Evolutionary conservation across 2,888 invertebrate genomes (phyloP), one percentile per base, ranked within the genome.

Genomic region (Schizotus pectinicornis): DNA sequence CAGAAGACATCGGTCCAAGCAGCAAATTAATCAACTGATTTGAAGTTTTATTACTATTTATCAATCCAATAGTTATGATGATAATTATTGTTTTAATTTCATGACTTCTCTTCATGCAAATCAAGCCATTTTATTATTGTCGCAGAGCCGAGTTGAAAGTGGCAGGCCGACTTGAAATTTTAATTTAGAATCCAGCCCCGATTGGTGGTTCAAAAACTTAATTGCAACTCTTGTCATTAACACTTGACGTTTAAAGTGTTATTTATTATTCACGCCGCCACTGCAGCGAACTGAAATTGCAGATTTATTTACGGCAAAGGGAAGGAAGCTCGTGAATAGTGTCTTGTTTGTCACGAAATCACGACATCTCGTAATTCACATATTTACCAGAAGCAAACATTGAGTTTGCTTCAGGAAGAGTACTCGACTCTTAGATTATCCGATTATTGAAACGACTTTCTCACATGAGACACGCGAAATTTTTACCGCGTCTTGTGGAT

Each of bases 271-370:
- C n/a, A 49, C 3, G 5, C 3, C 39, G 41, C 39, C 48, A 49
- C 41, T 11, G 34, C 49, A 46, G 6, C 7, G 14, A 41, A 2
- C 22, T 22, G 2, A 22, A 22, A 22, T 22, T 22, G 22, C 22
- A 22, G 22, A 22, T 45, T 45, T 45, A 45, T 57, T 52, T 57
- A 56, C 45, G 30, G 56, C 38, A 43, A 51, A 56, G 42, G 43
- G 51, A 35, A 56, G 48, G 49, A 39, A 50, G 13, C 22, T 36
- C 36, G 3, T n/a, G 36, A 3, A 13, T 13, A 13, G 11, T 7
- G 12, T 12, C 12, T 2, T 39, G 39, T 39, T 39, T 41, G 53
- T 58, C 58, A 58, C 58, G 52, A 57, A 39, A 53, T 52, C 58
- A 58, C 52, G 58, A 58, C 42, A 46, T 56, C 45, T 34, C 43